phyloP scores from a whole-genome alignment of 30 jellyfish, hydroid and myxozoan species.

The Catostylus mosaicus region DNA sequence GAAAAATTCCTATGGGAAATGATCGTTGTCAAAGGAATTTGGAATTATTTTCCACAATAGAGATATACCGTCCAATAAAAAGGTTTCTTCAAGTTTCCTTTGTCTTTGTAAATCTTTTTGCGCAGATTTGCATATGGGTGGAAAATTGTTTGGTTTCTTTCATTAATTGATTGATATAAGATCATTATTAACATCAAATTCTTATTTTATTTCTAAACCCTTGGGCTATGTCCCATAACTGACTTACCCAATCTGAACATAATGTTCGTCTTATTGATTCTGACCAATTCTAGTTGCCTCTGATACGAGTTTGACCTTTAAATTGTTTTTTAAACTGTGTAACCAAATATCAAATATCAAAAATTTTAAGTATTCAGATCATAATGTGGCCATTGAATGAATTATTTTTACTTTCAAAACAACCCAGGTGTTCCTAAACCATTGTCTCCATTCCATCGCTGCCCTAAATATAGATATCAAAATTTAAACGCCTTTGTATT shows the following conservation, averaged over 20 bases:
- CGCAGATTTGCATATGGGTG: background rate
- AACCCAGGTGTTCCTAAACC: background rate
- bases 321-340: background rate
- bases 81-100: background rate
- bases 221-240: constrained; percentile 19
- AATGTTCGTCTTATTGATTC: background rate
- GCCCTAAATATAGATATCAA: too few relatives aligned
- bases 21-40: background rate
- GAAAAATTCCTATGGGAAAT: background rate
- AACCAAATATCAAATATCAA: constrained; percentile 1
- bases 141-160: background rate
- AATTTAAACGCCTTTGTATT: too few relatives aligned
- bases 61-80: too few relatives aligned
- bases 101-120: background rate
- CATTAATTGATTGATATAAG: background rate
- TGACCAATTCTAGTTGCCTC: background rate
- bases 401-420: background rate
- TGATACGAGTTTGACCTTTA: background rate
- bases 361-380: background rate
- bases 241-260: background rate
- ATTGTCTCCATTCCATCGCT: too few relatives aligned
- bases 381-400: constrained; percentile 10
- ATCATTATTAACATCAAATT: background rate
- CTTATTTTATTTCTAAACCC: background rate
- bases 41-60: too few relatives aligned